Base-by-base conservation (phyloP, 2,888 invertebrate species). In the Pasiphila rectangulata region DNA sequence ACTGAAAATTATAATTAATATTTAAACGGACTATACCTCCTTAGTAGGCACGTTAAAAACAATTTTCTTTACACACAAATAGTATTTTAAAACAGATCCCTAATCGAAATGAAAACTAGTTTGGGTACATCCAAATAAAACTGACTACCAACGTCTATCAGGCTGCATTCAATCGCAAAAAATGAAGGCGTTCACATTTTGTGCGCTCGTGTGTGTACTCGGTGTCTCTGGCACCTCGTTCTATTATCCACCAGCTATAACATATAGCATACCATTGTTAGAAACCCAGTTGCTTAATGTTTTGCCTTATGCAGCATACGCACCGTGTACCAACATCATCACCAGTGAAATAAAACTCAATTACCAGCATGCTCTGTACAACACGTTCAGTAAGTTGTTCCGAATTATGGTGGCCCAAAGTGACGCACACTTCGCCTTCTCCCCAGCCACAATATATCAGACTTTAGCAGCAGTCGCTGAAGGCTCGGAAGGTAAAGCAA, bases 391-490 rank as follows among this genome's bases (percentile, higher is more conserved):
- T 1, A 4, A 3, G 1, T 9, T 44, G 3, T 51, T 23, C 19
- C 41, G 21, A 21, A 45, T 20, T 32, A 35, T 36, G 10, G 36
- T 30, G 0, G 23, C 23, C 5, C 13, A 47, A 42, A 58, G 62
- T 0, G 42, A 39, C 2, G 44, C 53, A 1, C 56, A 71, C 23
- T 68, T 69, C 9, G 61, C 59, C 0, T 46, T 67, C 16, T 72
- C 72, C 0, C 67, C 67, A 0, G 54, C 46, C 6, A 54, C 61
- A 0, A 54, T 68, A 1, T 74, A 72, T 74, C 17, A 66, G 1
- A 63, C 65, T 1, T 38, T 74, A 21, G 63, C 70, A 0, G 73
- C 70, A 46, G 62, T 64, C 0, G 73, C 70, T 48, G 63, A 64
- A 0, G 49, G 43, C 0, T 27, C 57, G 0, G 51, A 59, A 6